Percentiles rank a stretch among this genome's conserved stretches.
These are phyloP conservation scores for Noctua janthe DNA, from an alignment of 2,888 invertebrate species.

Conservation along the genomic window DNA sequence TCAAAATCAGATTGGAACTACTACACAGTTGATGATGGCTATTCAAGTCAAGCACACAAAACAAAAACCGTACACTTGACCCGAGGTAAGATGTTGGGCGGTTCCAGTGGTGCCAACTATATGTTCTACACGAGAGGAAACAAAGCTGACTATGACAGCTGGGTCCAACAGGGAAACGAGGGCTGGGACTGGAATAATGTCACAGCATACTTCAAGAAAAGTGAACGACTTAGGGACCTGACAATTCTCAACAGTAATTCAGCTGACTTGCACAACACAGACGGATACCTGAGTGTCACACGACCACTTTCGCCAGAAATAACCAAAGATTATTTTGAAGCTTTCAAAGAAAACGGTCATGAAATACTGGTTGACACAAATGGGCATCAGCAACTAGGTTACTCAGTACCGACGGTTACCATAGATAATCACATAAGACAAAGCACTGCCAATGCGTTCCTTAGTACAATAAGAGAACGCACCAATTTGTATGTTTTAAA, in stretches of 20 bases:
- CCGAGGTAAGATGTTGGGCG: conserved; percentile 92
- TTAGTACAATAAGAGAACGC: conserved; percentile 67
- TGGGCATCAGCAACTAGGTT: conserved; percentile 70
- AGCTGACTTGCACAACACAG: conserved; percentile 69
- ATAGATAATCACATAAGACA: conserved; percentile 67
- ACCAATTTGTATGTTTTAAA: conserved; percentile 71
- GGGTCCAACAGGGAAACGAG: conserved; percentile 92
- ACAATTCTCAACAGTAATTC: conserved; percentile 69
- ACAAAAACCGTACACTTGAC: conserved; percentile 79
- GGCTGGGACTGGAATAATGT: conserved; percentile 74
- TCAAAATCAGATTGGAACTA: conserved; percentile 63
- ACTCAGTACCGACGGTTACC: conserved; percentile 64
- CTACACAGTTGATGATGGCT: conserved; percentile 66
- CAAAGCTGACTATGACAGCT: conserved; percentile 90
- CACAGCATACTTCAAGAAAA: conserved; percentile 71
- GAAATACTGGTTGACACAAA: conserved; percentile 69
- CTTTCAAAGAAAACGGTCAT: conserved; percentile 71
- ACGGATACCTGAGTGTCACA: conserved; percentile 68
- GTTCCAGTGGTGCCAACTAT: conserved; percentile 91
- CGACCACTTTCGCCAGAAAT: conserved; percentile 70
- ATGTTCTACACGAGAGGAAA: conserved; percentile 92
- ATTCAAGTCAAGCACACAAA: conserved; percentile 67
- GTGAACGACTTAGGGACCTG: conserved; percentile 63
- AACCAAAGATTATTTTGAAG: conserved; percentile 74
- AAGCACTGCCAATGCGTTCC: conserved; percentile 70